Evolutionary conservation across 2,888 invertebrate genomes (phyloP), one percentile per base, ranked within the genome.

Genomic region (Parnassius orleans): DNA sequence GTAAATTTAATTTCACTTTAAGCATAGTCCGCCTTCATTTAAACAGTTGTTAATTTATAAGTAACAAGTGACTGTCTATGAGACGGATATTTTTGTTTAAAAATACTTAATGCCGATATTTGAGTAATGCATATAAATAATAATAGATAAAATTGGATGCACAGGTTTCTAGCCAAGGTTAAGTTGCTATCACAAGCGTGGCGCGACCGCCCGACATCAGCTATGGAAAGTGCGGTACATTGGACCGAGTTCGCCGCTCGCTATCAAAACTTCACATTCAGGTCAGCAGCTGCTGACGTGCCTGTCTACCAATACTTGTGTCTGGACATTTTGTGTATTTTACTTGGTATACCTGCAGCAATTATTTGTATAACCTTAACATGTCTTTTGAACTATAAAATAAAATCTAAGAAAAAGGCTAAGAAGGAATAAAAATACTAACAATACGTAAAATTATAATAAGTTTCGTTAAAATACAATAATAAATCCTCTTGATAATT

Each of bases 241-340:
- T 93, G 93, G 89, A 90, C 92, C 10, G 93, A 93, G 67, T 93
- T 92, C 72, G 89, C 93, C 63, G 82, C 93, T 44, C 77, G 87
- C 12, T 81, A 90, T 65, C 79, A 76, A 42, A 87, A 88, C 15
- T 82, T 85, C 1, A 86, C 89, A 66, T 77, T 91, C 1, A 80
- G 77, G 68, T 77, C 90, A 53, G 72, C 77, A 9, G 78, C 83
- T 63, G 79, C 83, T 0, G 78, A 78, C 51, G 72, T 81, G 19
- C 86, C 90, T 0, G 67, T 81, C 61, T 89, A 89, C 74, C 83
- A 86, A 64, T 85, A 89, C 66, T 73, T 83, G 3, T 85, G 88
- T 58, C 65, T 90, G 61, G 92, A 92, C 67, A 68, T 87, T 41
- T 53, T 65, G 10, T 47, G 63, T 9, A 41, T 65, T 19, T 42